phyloP scores from a whole-genome alignment of 2,797 vertebrate genomes.

The Coluber constrictor region DNA sequence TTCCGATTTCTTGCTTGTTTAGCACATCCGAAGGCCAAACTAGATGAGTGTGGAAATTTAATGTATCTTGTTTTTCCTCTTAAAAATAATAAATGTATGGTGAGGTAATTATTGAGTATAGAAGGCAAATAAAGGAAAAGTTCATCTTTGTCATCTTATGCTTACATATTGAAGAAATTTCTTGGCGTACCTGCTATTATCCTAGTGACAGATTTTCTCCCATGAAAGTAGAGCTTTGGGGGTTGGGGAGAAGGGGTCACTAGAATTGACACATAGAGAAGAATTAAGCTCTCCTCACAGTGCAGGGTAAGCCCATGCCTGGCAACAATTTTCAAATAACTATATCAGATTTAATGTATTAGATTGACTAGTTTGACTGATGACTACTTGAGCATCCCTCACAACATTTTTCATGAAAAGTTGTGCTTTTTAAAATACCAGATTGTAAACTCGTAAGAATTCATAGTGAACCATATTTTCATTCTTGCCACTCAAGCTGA shows the following conservation, averaged over 20 bases:
- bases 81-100: neutral
- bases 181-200: neutral
- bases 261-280: neutral
- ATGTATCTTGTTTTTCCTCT: neutral
- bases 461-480: neutral
- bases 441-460: neutral
- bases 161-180: neutral
- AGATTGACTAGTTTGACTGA: neutral
- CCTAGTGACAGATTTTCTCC: neutral
- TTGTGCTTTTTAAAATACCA: neutral
- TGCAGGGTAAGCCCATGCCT: neutral
- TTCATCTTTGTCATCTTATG: neutral
- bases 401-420: neutral
- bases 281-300: neutral
- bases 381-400: neutral
- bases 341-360: neutral
- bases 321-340: neutral
- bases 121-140: neutral
- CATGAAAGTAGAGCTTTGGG: neutral
- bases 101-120: neutral
- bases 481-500: constrained; percentile 75
- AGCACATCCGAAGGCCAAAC: neutral
- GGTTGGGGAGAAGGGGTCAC: neutral
- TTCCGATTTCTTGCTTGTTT: neutral
- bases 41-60: neutral